Evolutionary conservation across 2,888 invertebrate genomes (phyloP), one percentile per base, ranked within the genome.

Genomic region (Torymus texanus): DNA sequence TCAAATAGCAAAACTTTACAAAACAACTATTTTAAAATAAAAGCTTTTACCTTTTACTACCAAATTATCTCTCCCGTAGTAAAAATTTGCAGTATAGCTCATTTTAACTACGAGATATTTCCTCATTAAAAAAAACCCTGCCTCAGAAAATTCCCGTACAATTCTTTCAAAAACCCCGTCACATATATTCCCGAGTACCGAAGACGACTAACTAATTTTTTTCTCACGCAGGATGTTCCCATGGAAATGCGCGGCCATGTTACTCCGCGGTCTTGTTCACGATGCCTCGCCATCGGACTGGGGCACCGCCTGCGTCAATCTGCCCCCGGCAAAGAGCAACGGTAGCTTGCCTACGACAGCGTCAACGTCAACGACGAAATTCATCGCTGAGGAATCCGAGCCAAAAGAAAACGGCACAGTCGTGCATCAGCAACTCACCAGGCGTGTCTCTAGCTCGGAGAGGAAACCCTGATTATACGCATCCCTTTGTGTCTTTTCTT

Each of bases 141-240:
- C 2, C 2, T 21, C 21, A 2, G 2, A 21, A 21, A 21, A 2
- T 21, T 21, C 21, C 21, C 21, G 1, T 21, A 21, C 21, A 21
- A 21, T 21, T 21, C 21, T 21, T 21, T 21, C 21, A 21, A 21
- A 21, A 21, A 1, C 21, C 1, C 21, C 2, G 21, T 2, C 2
- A 21, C 21, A n/a, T 21, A 21, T 21, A 2, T 2, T 21, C 21
- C 21, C 2, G 21, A 21, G 21, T 21, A 21, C 1, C 21, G 21
- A 21, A n/a, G n/a, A 21, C 21, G 1, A 21, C 21, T 21, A 21
- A 21, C 2, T 50, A 13, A 4, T 41, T 65, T 56, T 61, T 2
- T 62, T 68, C 68, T 56, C 91, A 5, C 92, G n/a, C 91, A 95
- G 95, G 93, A 83, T 94, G 71, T 92, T 95, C 82, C 96, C 96